A percentile compares a stretch with the other conserved stretches of the same genome.
Evolutionary conservation across 2,113 vertebrate species (phyloP).

Genomic region (Dinomys branickii): DNA sequence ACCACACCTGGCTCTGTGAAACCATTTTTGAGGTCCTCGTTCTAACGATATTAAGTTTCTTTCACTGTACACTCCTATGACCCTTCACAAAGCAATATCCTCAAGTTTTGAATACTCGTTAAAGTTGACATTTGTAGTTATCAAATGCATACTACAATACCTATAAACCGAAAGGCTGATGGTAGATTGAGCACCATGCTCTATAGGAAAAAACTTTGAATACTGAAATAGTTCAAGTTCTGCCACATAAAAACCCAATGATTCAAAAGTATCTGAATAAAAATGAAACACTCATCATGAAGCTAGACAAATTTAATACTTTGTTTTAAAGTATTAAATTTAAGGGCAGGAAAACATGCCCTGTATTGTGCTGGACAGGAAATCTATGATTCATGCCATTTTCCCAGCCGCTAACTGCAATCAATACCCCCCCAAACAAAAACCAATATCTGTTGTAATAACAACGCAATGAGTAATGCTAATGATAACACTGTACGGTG

Average conservation of each 20-base stretch:
- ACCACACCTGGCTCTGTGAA: background rate
- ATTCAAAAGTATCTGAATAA: constrained; percentile 77
- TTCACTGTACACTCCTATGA: background rate
- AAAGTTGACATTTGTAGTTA: background rate
- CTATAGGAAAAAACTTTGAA: background rate
- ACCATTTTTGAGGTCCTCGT: background rate
- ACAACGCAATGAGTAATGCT: constrained; percentile 66
- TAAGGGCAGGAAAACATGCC: constrained; percentile 48
- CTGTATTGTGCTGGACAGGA: constrained; percentile 37
- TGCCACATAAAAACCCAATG: constrained; percentile 48
- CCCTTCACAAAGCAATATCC: background rate
- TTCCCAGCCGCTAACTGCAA: constrained; percentile 62
- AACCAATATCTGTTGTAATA: constrained; percentile 82
- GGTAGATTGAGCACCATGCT: background rate
- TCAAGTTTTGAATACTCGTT: background rate
- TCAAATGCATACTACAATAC: background rate
- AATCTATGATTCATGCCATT: constrained; percentile 62
- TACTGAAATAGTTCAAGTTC: constrained; percentile 37
- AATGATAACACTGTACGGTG: constrained; percentile 28
- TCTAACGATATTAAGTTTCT: background rate
- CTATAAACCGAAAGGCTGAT: constrained; percentile 61
- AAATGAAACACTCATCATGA: constrained; percentile 75
- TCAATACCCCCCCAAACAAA: constrained; percentile 68
- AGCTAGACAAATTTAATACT: constrained; percentile 65
- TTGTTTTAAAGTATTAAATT: no score